Conservation (phyloP, 92 coral and sea anemone genomes). For the Palythoa caribaeorum region DNA sequence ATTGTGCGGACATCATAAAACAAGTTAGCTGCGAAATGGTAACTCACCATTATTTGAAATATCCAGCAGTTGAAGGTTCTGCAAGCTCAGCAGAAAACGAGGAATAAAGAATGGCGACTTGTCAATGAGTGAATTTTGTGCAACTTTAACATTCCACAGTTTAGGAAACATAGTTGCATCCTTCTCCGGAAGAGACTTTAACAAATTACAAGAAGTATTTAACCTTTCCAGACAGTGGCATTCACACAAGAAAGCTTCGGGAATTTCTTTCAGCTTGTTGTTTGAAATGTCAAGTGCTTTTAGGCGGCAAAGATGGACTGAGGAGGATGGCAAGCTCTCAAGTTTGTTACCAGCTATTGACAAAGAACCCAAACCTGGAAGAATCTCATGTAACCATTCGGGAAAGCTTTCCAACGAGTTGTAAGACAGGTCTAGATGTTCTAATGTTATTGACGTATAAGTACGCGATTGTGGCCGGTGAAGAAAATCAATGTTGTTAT, state of each 20-base stretch:
- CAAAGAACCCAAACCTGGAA: slow-evolving; percentile 74
- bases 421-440: slow-evolving; percentile 78
- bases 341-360: slow-evolving; percentile 79
- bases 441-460: slow-evolving; percentile 61
- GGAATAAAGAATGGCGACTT: slow-evolving; percentile 79
- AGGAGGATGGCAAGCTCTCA: slow-evolving; percentile 56
- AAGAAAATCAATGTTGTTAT: slow-evolving; percentile 68
- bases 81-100: slow-evolving; percentile 78
- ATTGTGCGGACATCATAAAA: background rate
- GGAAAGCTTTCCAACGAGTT: slow-evolving; percentile 77
- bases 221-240: slow-evolving; percentile 70
- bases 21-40: background rate
- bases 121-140: slow-evolving; percentile 78
- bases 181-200: slow-evolving; percentile 79
- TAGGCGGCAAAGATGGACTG: slow-evolving; percentile 69
- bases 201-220: slow-evolving; percentile 75
- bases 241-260: slow-evolving; percentile 68
- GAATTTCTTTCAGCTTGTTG: slow-evolving; percentile 78
- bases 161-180: slow-evolving; percentile 69
- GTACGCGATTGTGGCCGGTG: slow-evolving; percentile 35
- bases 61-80: slow-evolving; percentile 83
- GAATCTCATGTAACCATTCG: slow-evolving; percentile 74
- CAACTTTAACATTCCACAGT: slow-evolving; percentile 75
- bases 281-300: slow-evolving; percentile 83
- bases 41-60: slow-evolving; percentile 71